These are phyloP conservation scores for Sarcophaga carnaria DNA, from an alignment of 2,888 invertebrate genomes.

Conservation along the genomic window DNA sequence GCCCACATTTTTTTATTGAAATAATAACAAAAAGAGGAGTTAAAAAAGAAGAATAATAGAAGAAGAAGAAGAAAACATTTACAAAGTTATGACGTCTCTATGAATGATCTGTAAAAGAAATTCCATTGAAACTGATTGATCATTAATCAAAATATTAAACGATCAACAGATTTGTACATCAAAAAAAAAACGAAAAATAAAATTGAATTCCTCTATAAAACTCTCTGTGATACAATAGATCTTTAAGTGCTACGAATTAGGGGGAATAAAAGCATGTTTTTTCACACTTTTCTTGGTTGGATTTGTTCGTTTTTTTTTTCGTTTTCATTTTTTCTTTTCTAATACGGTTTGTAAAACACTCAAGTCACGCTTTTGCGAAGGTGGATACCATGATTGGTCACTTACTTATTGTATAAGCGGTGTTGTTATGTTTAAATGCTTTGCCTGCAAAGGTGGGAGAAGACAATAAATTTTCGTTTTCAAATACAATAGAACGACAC, in stretches of 20 bases:
- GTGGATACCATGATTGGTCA: conserved; percentile 46
- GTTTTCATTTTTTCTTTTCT: background rate
- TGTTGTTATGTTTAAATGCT: background rate
- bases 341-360: conserved; percentile 72
- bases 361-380: conserved; percentile 75
- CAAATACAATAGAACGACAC: conserved; percentile 41
- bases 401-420: conserved; percentile 14
- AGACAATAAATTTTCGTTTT: conserved; percentile 36
- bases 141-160: conserved; percentile 80
- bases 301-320: background rate
- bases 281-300: conserved; percentile 40
- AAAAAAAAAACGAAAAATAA: conserved; percentile 72
- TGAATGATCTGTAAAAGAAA: conserved; percentile 13
- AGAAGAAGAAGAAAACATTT: too few relatives aligned
- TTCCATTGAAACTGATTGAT: conserved; percentile 62
- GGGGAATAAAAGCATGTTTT: conserved; percentile 34
- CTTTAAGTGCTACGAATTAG: background rate
- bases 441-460: conserved; percentile 32
- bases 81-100: conserved; percentile 41
- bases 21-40: too few relatives aligned
- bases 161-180: conserved; percentile 79
- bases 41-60: too few relatives aligned
- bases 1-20: too few relatives aligned
- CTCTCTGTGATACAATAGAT: background rate
- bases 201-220: conserved; percentile 69